phyloP scores from a whole-genome alignment of 1,140 invertebrate species.

The Lasaia peninsularis region DNA sequence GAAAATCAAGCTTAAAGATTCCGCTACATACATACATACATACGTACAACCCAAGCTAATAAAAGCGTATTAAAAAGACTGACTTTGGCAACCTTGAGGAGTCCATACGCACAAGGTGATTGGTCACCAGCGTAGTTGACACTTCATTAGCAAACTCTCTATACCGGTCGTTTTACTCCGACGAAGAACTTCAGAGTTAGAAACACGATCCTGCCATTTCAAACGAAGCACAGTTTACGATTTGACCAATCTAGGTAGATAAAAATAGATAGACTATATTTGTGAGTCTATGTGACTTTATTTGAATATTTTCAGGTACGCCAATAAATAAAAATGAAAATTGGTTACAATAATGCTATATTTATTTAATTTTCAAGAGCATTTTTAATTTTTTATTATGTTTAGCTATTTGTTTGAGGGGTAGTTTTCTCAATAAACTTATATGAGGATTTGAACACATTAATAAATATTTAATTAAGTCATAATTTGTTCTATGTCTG shows the following conservation, averaged over 20 bases:
- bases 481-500: neutral
- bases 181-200: too few relatives aligned
- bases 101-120: too few relatives aligned
- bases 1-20: too few relatives aligned
- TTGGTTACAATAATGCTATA: neutral
- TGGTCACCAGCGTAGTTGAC: too few relatives aligned
- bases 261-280: neutral
- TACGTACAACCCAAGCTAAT: too few relatives aligned
- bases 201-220: too few relatives aligned
- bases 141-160: too few relatives aligned
- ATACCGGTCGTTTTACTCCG: too few relatives aligned
- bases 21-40: too few relatives aligned
- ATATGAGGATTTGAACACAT: neutral
- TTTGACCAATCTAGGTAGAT: neutral
- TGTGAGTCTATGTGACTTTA: neutral
- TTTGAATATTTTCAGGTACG: neutral
- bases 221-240: neutral
- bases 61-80: too few relatives aligned
- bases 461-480: neutral
- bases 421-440: slow-evolving; percentile 3
- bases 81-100: too few relatives aligned
- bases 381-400: neutral
- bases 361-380: neutral
- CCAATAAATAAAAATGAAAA: neutral
- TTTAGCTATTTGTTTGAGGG: neutral